Conservation (phyloP, 1,140 invertebrate genomes). For the Aphis gossypii region DNA sequence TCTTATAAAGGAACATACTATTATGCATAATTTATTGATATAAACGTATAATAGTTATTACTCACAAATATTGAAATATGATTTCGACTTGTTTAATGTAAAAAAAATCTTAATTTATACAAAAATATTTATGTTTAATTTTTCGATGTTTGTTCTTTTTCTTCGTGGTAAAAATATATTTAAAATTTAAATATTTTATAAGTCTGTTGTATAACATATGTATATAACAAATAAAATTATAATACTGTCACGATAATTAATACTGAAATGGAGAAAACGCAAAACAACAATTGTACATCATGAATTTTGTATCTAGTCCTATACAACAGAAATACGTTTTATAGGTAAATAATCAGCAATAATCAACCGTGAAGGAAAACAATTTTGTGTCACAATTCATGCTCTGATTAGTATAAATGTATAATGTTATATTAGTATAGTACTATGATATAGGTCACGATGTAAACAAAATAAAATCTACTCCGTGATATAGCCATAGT, state of each 20-base stretch:
- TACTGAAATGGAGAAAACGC: neutral
- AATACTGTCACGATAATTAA: neutral
- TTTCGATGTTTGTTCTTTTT: too few relatives aligned
- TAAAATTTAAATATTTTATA: neutral
- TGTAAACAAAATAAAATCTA: too few relatives aligned
- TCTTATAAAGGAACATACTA: neutral
- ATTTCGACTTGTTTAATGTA: too few relatives aligned
- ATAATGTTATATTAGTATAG: neutral
- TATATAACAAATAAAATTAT: neutral
- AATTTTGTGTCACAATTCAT: neutral
- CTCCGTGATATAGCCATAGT: neutral
- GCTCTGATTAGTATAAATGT: neutral
- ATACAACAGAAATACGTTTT: neutral
- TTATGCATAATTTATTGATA: too few relatives aligned
- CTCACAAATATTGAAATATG: neutral
- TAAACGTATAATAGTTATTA: neutral
- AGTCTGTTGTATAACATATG: too few relatives aligned
- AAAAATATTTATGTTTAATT: too few relatives aligned
- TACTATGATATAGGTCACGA: neutral
- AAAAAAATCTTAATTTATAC: too few relatives aligned
- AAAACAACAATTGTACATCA: neutral
- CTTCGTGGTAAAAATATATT: neutral
- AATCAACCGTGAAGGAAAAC: neutral
- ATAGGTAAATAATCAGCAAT: neutral
- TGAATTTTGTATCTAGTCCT: neutral